Evolutionary conservation across 37 sponge, comb jelly and placozoan species (phyloP), one percentile per base, ranked within the genome.

Genomic region (Ephydatia muelleri): DNA sequence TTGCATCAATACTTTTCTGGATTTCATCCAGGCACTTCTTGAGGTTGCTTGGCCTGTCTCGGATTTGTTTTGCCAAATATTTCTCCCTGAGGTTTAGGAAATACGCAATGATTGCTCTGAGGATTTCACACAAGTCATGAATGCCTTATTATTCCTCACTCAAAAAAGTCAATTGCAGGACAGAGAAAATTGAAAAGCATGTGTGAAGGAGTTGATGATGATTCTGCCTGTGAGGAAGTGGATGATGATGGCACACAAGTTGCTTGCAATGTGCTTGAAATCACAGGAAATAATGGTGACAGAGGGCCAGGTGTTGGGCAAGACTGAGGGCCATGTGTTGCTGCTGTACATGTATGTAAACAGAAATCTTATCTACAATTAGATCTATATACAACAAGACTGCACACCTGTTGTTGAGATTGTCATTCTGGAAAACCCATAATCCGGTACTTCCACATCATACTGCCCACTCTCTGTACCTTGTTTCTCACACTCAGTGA

Each of bases 61-160:
- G 57, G 57, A 57, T 57, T 57, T 57, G 57, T 57, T 57, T 4
- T 57, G 57, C 57, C 57, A 57, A 57, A 57, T 57, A 11, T 57
- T 57, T 57, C 57, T 57, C 57, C 57, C 57, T 57, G 57, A 57
- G 57, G 57, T 13, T 57, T 57, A 57, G 57, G 57, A 57, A 57
- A 57, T 57, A 57, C 57, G 57, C 57, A 57, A 57, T 57, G 57
- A 57, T 57, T 57, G 57, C 57, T 57, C 57, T 57, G 57, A 57
- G 14, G 57, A 57, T 57, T 57, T 57, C 57, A 57, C 57, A 57
- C 16, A 57, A 57, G 57, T 57, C 57, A 57, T 57, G 57, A 57
- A 57, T 57, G 57, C 16, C 57, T 57, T 57, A 57, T 57, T 57
- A 21, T 57, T 57, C 57, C 19, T 57, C 57, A 57, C 57, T 57